These are phyloP conservation scores for Hirudo medicinalis DNA, from an alignment of 1,140 invertebrate species.

Conservation along the genomic window DNA sequence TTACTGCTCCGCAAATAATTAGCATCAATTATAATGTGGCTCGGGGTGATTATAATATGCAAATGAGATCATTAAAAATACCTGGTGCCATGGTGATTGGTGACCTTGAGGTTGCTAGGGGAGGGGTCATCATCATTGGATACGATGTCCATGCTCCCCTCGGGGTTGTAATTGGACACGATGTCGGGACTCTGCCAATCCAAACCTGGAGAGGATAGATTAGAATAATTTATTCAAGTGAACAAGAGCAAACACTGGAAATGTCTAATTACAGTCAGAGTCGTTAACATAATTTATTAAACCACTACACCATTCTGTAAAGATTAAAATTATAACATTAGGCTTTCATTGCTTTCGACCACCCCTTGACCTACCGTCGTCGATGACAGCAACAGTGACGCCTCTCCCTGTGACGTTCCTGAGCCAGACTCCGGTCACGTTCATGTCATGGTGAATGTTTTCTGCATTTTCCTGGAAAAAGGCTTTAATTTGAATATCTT, in stretches of 20 bases:
- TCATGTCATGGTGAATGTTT: slow-evolving; percentile 31
- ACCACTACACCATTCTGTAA: slow-evolving; percentile 2
- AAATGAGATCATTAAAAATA: slow-evolving; percentile 40
- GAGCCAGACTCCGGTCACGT: slow-evolving; percentile 39
- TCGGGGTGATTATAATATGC: slow-evolving; percentile 35
- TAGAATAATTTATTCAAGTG: not conserved
- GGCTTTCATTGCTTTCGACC: too few species aligned
- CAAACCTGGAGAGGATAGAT: slow-evolving; percentile 27
- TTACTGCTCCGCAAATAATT: too few species aligned
- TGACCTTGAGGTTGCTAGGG: slow-evolving; percentile 27
- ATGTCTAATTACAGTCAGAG: not conserved
- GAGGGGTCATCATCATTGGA: slow-evolving; percentile 39
- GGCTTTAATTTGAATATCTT: not conserved
- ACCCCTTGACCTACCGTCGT: slow-evolving; percentile 34
- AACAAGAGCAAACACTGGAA: not conserved
- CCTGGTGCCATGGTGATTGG: slow-evolving; percentile 26
- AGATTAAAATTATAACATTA: not conserved
- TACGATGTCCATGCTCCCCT: slow-evolving; percentile 41
- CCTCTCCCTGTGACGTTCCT: slow-evolving; percentile 34
- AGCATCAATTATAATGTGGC: too few species aligned
- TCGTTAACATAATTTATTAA: not conserved
- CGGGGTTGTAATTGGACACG: slow-evolving; percentile 34
- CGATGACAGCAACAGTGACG: slow-evolving; percentile 39
- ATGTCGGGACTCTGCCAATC: slow-evolving; percentile 38
- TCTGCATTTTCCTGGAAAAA: slow-evolving; percentile 27